Evolutionary conservation across 2,113 vertebrate genomes (phyloP), one percentile per base, ranked within the genome.

Genomic region (Origma solitaria): DNA sequence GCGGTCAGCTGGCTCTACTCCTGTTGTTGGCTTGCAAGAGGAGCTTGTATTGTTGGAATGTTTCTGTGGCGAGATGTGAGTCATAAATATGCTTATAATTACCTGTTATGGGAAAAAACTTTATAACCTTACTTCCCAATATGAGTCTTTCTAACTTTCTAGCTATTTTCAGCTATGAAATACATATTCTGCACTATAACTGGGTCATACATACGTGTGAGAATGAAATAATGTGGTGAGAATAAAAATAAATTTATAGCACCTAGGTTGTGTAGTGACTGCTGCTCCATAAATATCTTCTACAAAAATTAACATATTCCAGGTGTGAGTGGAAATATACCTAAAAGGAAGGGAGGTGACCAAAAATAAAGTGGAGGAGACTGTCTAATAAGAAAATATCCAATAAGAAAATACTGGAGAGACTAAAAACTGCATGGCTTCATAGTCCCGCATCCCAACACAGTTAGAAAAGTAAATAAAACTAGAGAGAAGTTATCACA

Each of bases 191-290:
- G 31, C 25, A 33, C 31, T 37, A 13, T 69, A 95, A 95, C 45
- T 95, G 53, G 83, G 93, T 95, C 91, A 92, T 70, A 47, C 7
- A 28, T n/a, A 10, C 0, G 0, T 78, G 15, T 68, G 49, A 94
- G 65, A 81, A 35, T 37, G 25, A 87, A 72, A 94, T 65, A 86
- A 81, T 47, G 15, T 69, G 37, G 2, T 58, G 71, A 65, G 80
- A 73, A 75, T 83, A 95, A 95, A 92, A 95, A 94, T 93, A 92
- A 77, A 71, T 81, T 17, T 88, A 37, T 84, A 86, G 25, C 49
- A 82, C 35, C 50, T 72, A 47, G n/a, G 45, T 72, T 72, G 31
- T 5, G 0, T 87, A 53, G 27, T 53, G 57, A 65, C 33, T 69
- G 27, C 78, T 70, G 24, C 58, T 91, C 84, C 51, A 65, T 44